Evolutionary conservation across 2,113 vertebrate genomes (phyloP).

Genomic region (Vombatus ursinus): DNA sequence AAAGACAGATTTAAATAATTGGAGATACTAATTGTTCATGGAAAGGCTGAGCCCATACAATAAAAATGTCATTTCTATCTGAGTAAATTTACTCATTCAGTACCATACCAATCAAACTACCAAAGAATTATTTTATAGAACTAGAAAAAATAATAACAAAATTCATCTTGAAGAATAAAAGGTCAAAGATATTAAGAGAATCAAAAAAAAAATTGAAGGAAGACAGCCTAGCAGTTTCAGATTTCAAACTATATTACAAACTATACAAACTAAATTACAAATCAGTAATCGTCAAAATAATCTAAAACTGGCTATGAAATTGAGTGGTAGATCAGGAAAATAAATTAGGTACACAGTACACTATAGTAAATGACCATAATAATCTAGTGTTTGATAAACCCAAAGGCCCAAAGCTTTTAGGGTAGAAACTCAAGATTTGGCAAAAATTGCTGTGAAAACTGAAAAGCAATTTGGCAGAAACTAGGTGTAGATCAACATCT

Average conservation of each 20-base stretch:
- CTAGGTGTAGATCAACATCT: rapidly evolving
- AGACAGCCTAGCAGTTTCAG: not conserved
- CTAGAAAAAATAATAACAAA: not conserved
- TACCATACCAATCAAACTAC: not conserved
- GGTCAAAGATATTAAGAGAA: not conserved
- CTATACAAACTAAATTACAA: not conserved
- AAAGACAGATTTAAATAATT: not conserved
- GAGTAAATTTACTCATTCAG: not conserved
- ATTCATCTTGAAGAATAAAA: not conserved
- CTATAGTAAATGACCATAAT: not conserved
- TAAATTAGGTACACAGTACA: not conserved
- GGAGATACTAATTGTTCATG: not conserved
- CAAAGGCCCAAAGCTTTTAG: not conserved
- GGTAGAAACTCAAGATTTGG: not conserved
- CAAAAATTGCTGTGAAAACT: not conserved
- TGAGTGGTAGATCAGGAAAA: not conserved
- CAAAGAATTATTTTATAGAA: not conserved
- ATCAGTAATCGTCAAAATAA: not conserved
- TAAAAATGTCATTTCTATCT: not conserved
- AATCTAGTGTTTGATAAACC: not conserved
- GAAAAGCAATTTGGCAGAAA: not conserved
- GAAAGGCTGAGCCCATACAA: not conserved
- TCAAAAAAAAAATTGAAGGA: not conserved
- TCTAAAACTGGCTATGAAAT: not conserved
- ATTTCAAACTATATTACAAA: not conserved